Evolutionary conservation across 2,888 invertebrate species (phyloP).

Genomic region (Dasypogon diadema): DNA sequence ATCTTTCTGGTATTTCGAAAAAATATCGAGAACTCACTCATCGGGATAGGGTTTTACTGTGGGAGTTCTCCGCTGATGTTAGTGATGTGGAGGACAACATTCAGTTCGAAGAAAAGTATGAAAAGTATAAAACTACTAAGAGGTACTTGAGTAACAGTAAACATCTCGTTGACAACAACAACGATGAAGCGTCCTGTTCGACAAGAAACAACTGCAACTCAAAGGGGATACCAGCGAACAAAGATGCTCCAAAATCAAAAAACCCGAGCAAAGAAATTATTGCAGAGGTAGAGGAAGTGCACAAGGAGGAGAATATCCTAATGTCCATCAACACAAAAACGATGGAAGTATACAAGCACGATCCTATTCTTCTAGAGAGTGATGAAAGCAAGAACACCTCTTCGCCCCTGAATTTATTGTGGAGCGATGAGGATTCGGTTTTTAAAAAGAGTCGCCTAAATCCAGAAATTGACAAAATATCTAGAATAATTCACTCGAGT

Average conservation of each 20-base stretch:
- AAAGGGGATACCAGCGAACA: neutral
- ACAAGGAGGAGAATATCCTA: neutral
- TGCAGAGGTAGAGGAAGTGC: neutral
- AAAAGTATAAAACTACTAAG: slow-evolving; percentile 11
- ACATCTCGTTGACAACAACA: slow-evolving; percentile 19
- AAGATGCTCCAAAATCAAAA: neutral
- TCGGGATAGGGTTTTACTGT: slow-evolving; percentile 62
- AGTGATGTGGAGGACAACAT: slow-evolving; percentile 66
- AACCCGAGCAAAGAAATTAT: neutral
- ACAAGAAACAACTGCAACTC: neutral
- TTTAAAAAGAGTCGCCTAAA: slow-evolving; percentile 59
- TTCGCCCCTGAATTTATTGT: slow-evolving; percentile 55
- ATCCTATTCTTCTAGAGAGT: slow-evolving; percentile 3
- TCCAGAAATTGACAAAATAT: slow-evolving; percentile 60
- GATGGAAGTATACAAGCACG: slow-evolving; percentile 5
- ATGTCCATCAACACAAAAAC: slow-evolving; percentile 49
- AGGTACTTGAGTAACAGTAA: neutral
- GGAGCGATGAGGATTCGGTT: slow-evolving; percentile 60
- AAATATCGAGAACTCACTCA: slow-evolving; percentile 63
- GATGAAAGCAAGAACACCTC: slow-evolving; percentile 49
- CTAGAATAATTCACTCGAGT: slow-evolving; percentile 36
- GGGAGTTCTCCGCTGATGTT: slow-evolving; percentile 62
- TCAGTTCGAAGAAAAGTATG: slow-evolving; percentile 59
- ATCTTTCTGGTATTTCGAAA: slow-evolving; percentile 61
- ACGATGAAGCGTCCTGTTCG: neutral